Conservation (phyloP, 2,113 vertebrate species). For the Jacana jacana region DNA sequence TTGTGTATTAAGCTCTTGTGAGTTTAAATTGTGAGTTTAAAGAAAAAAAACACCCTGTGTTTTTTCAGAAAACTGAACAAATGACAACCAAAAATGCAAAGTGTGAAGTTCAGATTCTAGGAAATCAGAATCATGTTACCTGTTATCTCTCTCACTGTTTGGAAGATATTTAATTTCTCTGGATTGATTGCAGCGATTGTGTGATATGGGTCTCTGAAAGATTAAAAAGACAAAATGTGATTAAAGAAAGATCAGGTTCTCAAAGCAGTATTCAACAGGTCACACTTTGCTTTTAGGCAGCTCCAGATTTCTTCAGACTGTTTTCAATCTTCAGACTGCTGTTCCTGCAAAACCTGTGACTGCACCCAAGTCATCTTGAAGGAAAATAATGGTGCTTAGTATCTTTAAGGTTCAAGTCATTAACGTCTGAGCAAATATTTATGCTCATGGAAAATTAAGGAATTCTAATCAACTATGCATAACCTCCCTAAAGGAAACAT, state of each 20-base stretch:
- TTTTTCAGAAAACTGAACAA: not conserved
- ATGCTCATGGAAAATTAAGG: not conserved
- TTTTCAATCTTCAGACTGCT: not conserved
- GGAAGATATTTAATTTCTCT: constrained; percentile 90
- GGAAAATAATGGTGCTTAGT: not conserved
- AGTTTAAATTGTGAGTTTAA: not conserved
- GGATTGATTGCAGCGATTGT: constrained; percentile 92
- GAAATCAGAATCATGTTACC: constrained; percentile 73
- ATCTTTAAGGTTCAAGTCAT: not conserved
- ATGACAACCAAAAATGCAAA: not conserved
- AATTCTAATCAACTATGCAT: not conserved
- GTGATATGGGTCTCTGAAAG: constrained; percentile 91
- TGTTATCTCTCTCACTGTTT: constrained; percentile 96
- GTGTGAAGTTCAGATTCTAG: not conserved
- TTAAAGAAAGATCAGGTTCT: not conserved
- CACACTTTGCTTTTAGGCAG: not conserved
- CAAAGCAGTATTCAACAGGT: not conserved
- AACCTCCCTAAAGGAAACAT: not conserved
- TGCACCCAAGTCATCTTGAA: not conserved
- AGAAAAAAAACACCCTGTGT: not conserved
- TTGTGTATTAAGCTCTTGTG: not conserved
- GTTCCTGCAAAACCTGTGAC: not conserved
- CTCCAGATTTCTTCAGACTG: not conserved
- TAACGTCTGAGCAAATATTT: not conserved
- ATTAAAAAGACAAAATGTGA: not conserved